phyloP scores from a whole-genome alignment of 2,888 invertebrate genomes.

The Amorpha juglandis region DNA sequence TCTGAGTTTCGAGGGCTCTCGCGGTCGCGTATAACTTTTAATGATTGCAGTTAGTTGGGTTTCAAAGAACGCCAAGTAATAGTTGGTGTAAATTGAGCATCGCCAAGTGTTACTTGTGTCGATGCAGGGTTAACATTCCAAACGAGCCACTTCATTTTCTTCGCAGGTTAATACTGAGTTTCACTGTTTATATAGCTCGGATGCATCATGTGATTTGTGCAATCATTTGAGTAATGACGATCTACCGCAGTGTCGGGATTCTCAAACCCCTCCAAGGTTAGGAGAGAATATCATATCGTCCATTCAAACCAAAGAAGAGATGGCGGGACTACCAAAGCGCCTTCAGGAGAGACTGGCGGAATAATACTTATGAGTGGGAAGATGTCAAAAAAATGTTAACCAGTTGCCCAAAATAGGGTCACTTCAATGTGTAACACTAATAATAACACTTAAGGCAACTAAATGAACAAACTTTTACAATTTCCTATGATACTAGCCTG shows the following conservation, averaged over 20 bases:
- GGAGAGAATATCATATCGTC: too few species aligned
- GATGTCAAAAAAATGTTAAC: too few species aligned
- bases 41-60: constrained; percentile 69
- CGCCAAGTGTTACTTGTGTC: constrained; percentile 42
- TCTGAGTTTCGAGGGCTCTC: constrained; percentile 65
- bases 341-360: too few species aligned
- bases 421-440: too few species aligned
- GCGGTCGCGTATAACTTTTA: constrained; percentile 74
- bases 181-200: not conserved
- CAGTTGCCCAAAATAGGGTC: too few species aligned
- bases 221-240: not conserved
- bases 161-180: constrained; percentile 3
- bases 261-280: not conserved
- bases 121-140: constrained; percentile 21
- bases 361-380: too few species aligned
- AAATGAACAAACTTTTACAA: too few species aligned
- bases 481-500: too few species aligned
- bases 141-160: constrained; percentile 4
- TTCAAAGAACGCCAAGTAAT: constrained; percentile 62
- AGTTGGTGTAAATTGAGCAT: constrained; percentile 58
- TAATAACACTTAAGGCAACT: too few species aligned
- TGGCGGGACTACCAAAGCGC: too few species aligned
- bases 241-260: not conserved
- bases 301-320: not conserved
- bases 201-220: not conserved